Evolutionary conservation across 2,888 invertebrate species (phyloP).

Genomic region (Galerucella pusilla): DNA sequence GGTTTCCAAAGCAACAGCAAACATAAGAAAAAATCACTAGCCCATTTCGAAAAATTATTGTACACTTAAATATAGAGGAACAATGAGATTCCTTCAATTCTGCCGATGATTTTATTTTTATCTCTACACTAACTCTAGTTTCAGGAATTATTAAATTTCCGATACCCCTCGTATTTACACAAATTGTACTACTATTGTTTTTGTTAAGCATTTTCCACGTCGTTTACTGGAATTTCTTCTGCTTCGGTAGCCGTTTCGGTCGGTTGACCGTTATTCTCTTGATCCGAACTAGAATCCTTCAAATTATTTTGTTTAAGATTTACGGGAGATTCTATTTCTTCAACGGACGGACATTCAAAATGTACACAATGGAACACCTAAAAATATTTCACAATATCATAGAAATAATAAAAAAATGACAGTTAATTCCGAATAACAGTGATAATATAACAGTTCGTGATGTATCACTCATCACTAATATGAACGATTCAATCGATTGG

Average conservation of each 20-base stretch:
- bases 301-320: conserved; percentile 26
- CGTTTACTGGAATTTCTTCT: conserved; percentile 54
- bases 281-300: conserved; percentile 25
- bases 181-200: not conserved
- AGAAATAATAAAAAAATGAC: no score
- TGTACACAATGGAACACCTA: conserved; percentile 98
- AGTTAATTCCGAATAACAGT: no score
- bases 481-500: no score
- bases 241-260: conserved; percentile 62
- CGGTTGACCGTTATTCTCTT: conserved; percentile 48
- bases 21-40: not conserved
- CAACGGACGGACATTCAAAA: conserved; percentile 92
- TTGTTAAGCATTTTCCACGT: conserved; percentile 4
- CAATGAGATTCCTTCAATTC: not conserved
- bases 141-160: not conserved
- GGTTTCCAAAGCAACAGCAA: not conserved
- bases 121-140: not conserved
- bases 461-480: no score
- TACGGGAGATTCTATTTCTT: conserved; percentile 47
- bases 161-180: not conserved
- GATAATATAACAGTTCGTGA: no score
- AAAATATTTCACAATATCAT: conserved; percentile 31
- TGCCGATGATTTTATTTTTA: not conserved
- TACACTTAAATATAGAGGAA: not conserved
- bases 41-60: not conserved